Evolutionary conservation across 2,888 invertebrate species (phyloP), one percentile per base, ranked within the genome.

Genomic region (Elegia similella): DNA sequence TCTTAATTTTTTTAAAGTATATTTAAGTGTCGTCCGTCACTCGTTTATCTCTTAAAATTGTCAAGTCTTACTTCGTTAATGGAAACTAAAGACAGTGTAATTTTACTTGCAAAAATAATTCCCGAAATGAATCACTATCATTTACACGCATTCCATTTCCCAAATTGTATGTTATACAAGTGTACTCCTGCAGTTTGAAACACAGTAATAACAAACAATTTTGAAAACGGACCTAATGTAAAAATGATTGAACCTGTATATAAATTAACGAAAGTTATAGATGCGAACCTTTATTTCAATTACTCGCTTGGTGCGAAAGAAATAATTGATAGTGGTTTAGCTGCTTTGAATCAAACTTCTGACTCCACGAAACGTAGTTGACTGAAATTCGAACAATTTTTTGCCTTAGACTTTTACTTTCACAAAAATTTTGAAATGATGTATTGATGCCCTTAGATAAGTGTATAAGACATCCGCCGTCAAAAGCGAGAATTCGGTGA

Each of bases 171-270:
- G n/a, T 34, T 50, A 30, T 6, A n/a, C 16, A 16, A 50, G 34
- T 5, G 34, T 12, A 16, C 16, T 32, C 16, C 32, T 34, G 50
- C 34, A 50, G 34, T 34, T 17, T 50, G 16, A 34, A 34, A 34
- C 34, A 34, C 34, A 8, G 13, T 17, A 50, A 50, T 50, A 34
- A 50, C 17, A 50, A 34, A 34, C 50, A 50, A 50, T 50, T 34
- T 50, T 34, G 16, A 50, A 50, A 50, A 50, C 50, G 50, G 34
- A 50, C 34, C 50, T 50, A 50, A 50, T 50, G 50, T 50, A 38
- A 17, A 50, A 50, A 50, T 50, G 50, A 50, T 50, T 50, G 50
- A 50, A 34, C 34, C 38, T 50, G 50, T 5, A 12, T 8, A 38
- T n/a, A 38, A 38, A 38, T 38, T 8, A 38, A 38, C 12, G 34